These are phyloP conservation scores for Spodoptera littoralis DNA, from an alignment of 2,888 invertebrate species.

Conservation along the genomic window DNA sequence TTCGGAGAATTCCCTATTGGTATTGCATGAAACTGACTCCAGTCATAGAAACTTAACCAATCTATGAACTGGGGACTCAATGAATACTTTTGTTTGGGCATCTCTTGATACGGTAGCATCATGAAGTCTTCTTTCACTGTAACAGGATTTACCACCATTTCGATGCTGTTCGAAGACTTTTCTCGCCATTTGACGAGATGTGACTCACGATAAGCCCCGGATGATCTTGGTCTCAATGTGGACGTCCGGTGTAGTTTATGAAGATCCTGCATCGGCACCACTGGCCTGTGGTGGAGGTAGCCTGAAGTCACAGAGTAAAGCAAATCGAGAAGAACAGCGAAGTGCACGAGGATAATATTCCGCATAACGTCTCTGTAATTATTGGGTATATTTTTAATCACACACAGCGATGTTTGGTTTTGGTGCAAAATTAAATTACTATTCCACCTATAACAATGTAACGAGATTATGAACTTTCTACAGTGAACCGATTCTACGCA, in stretches of 20 bases:
- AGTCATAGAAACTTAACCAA: slow-evolving; percentile 2
- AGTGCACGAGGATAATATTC: slow-evolving; percentile 9
- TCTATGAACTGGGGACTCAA: slow-evolving; percentile 1
- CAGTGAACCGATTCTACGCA: no score
- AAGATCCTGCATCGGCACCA: slow-evolving; percentile 3
- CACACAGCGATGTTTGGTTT: slow-evolving; percentile 25
- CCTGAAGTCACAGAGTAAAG: slow-evolving; percentile 9
- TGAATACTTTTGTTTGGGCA: neutral
- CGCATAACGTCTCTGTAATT: slow-evolving; percentile 31
- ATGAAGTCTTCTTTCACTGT: no score
- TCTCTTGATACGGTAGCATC: no score
- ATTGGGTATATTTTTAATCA: slow-evolving; percentile 6
- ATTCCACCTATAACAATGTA: neutral
- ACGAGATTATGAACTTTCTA: no score
- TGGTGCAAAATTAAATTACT: slow-evolving; percentile 14
- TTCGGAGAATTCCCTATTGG: neutral
- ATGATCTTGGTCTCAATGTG: neutral
- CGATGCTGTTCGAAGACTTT: neutral
- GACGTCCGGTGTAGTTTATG: neutral
- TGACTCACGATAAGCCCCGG: neutral
- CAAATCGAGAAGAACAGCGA: slow-evolving; percentile 13
- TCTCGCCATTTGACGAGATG: neutral
- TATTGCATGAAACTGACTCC: neutral
- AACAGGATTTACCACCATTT: no score
- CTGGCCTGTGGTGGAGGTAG: slow-evolving; percentile 2